These are phyloP conservation scores for Triplophysa yarkandensis DNA, from an alignment of 2,797 vertebrate species.

Conservation along the genomic window DNA sequence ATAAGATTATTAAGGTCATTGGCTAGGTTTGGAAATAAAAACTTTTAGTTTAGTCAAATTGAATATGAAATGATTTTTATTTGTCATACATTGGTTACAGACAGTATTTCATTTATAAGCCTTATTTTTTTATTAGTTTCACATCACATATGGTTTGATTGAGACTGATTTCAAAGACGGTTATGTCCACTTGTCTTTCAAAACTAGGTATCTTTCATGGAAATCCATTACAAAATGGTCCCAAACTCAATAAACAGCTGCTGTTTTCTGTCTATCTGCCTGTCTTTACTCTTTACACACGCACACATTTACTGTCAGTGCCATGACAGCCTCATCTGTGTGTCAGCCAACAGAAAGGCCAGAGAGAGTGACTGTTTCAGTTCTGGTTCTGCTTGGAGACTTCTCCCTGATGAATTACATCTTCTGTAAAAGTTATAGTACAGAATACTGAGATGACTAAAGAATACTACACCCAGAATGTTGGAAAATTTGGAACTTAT, in stretches of 20 bases:
- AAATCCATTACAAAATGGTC: constrained; percentile 9
- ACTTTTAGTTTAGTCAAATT: too few relatives aligned
- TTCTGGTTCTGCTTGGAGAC: not conserved
- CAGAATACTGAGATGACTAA: not conserved
- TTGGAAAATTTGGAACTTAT: not conserved
- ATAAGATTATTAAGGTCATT: not conserved
- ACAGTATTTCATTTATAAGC: not conserved
- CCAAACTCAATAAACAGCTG: constrained; percentile 8
- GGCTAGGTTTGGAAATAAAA: not conserved
- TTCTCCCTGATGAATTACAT: constrained; percentile 31
- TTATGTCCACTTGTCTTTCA: not conserved
- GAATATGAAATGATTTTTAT: too few relatives aligned
- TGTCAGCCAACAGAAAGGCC: constrained; percentile 11
- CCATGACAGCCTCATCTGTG: constrained; percentile 7
- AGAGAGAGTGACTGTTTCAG: constrained; percentile 3
- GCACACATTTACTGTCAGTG: not conserved
- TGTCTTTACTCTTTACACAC: not conserved
- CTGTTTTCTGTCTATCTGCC: not conserved
- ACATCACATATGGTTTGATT: constrained; percentile 1
- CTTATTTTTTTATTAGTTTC: not conserved
- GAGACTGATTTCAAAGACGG: not conserved
- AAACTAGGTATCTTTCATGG: not conserved
- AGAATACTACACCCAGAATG: not conserved
- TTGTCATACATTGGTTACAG: not conserved
- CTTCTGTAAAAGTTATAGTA: constrained; percentile 9